A percentile compares a stretch with the other conserved stretches of the same genome.
Evolutionary conservation across 2,113 vertebrate genomes (phyloP).

Genomic region (Blennius ocellaris): DNA sequence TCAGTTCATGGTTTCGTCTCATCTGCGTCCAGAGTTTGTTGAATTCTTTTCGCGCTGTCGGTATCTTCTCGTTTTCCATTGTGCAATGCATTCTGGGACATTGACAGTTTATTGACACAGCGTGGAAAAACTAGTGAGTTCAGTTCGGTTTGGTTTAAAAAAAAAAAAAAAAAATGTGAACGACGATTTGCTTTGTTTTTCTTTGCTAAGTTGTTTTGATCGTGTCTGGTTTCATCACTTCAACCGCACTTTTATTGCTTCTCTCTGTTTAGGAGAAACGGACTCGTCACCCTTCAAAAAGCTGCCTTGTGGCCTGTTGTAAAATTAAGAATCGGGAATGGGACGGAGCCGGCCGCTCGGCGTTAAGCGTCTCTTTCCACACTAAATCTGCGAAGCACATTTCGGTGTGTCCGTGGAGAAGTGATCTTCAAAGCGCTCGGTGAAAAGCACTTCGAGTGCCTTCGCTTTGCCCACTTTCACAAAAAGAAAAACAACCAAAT

Average conservation of each 20-base stretch:
- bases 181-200: not conserved
- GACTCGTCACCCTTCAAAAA: not conserved
- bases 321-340: slow-evolving; percentile 5
- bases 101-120: slow-evolving; percentile 7
- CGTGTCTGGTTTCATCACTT: not conserved
- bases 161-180: too few relatives aligned
- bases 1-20: slow-evolving; percentile 34
- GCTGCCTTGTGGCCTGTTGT: not conserved
- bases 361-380: slow-evolving; percentile 26
- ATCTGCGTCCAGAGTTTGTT: slow-evolving; percentile 21
- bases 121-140: not conserved
- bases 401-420: slow-evolving; percentile 41
- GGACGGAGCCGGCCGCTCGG: not conserved
- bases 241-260: not conserved
- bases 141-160: not conserved
- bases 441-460: slow-evolving; percentile 30
- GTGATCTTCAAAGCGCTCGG: slow-evolving; percentile 49
- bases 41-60: slow-evolving; percentile 62
- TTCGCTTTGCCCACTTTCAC: slow-evolving; percentile 50
- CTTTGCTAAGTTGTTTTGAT: not conserved
- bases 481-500: slow-evolving; percentile 58
- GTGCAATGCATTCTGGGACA: slow-evolving; percentile 34
- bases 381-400: slow-evolving; percentile 21
- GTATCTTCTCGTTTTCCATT: not conserved
- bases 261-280: not conserved